phyloP scores from a whole-genome alignment of 1,140 invertebrate species.

The Scaptomyza montana region DNA sequence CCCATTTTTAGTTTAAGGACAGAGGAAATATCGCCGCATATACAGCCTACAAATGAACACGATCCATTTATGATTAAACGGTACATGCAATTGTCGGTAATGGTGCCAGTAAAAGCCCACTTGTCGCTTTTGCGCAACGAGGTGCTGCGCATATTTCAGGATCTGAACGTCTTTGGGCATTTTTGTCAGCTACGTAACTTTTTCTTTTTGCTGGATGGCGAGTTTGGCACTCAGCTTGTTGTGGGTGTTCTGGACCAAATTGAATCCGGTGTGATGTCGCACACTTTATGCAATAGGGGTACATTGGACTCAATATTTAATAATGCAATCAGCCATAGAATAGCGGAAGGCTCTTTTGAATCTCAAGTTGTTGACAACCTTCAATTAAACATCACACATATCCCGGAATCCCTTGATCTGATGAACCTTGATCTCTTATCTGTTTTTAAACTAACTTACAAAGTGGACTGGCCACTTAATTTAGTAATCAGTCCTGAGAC shows the following conservation, averaged over 20 bases:
- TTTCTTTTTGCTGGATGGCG: slow-evolving; percentile 90
- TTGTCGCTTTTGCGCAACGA: slow-evolving; percentile 88
- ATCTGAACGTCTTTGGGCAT: slow-evolving; percentile 88
- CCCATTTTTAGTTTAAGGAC: not conserved
- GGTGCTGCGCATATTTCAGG: slow-evolving; percentile 88
- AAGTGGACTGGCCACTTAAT: slow-evolving; percentile 90
- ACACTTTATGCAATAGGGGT: slow-evolving; percentile 88
- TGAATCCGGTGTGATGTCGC: slow-evolving; percentile 86
- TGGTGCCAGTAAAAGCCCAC: slow-evolving; percentile 88
- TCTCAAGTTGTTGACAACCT: slow-evolving; percentile 84
- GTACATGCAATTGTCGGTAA: slow-evolving; percentile 88
- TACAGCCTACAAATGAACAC: not conserved
- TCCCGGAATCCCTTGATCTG: slow-evolving; percentile 86
- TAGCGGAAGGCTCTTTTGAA: slow-evolving; percentile 47
- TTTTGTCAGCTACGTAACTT: slow-evolving; percentile 89
- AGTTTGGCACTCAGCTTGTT: slow-evolving; percentile 89
- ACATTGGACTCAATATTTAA: slow-evolving; percentile 88
- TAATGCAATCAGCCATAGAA: slow-evolving; percentile 85
- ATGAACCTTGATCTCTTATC: slow-evolving; percentile 87
- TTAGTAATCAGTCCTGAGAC: slow-evolving; percentile 89
- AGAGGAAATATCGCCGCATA: not conserved
- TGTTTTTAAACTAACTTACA: slow-evolving; percentile 88
- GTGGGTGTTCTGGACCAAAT: slow-evolving; percentile 87
- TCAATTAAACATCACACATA: slow-evolving; percentile 85
- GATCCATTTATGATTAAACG: slow-evolving; percentile 84